Evolutionary conservation across 2,888 invertebrate genomes (phyloP).

Genomic region (Pelosia muscerda): DNA sequence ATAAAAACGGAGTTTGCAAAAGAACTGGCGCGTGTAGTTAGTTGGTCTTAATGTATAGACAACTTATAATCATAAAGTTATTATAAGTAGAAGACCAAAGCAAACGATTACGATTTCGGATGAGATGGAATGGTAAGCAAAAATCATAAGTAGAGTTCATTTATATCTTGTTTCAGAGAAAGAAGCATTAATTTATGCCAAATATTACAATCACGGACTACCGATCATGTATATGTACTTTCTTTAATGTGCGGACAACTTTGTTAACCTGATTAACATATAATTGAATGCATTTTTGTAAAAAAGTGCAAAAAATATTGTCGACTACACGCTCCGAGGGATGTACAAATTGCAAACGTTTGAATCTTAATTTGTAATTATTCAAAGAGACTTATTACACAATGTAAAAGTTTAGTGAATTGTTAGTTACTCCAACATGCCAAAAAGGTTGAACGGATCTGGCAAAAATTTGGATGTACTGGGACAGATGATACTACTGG

Average conservation of each 20-base stretch:
- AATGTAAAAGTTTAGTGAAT: slow-evolving; percentile 15
- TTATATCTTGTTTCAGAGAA: slow-evolving; percentile 18
- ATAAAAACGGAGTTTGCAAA: slow-evolving; percentile 9
- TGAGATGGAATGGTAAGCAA: too few species aligned
- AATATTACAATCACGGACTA: slow-evolving; percentile 55
- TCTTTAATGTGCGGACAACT: slow-evolving; percentile 55
- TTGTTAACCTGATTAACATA: slow-evolving; percentile 57
- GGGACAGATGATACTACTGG: background rate
- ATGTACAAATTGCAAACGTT: slow-evolving; percentile 48
- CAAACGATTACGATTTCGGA: background rate
- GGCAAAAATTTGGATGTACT: background rate
- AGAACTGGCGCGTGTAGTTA: slow-evolving; percentile 22
- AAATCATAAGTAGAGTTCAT: background rate
- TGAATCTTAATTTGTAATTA: slow-evolving; percentile 55
- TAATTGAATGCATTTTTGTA: slow-evolving; percentile 49
- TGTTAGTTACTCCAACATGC: background rate
- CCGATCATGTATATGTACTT: slow-evolving; percentile 31
- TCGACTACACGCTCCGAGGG: slow-evolving; percentile 40
- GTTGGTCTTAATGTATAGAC: slow-evolving; percentile 27
- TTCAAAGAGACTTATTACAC: slow-evolving; percentile 45
- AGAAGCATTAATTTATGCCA: slow-evolving; percentile 51
- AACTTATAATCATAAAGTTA: slow-evolving; percentile 1
- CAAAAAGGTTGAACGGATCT: background rate
- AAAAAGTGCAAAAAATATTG: slow-evolving; percentile 47
- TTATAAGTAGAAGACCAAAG: background rate